phyloP scores from a whole-genome alignment of 1,140 invertebrate species.

The Nylanderia fulva region DNA sequence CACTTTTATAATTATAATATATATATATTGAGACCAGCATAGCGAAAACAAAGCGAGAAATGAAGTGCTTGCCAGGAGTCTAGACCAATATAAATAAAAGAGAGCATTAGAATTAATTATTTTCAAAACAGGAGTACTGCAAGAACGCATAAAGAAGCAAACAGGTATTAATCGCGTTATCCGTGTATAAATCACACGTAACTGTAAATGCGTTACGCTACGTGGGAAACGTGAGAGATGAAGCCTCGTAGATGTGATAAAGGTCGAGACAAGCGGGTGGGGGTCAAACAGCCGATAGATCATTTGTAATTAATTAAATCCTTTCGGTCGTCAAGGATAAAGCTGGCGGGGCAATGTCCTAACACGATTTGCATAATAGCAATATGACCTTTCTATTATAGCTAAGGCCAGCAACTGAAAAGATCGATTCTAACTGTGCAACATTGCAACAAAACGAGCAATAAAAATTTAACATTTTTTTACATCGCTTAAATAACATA shows the following conservation, averaged over 20 bases:
- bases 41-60: background rate
- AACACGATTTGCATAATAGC: conserved; percentile 50
- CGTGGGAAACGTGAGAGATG: conserved; percentile 18
- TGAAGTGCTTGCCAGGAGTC: background rate
- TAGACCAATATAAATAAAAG: background rate
- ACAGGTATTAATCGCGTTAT: conserved; percentile 23
- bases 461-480: background rate
- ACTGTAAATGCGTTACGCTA: conserved; percentile 46
- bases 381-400: conserved; percentile 55
- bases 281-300: conserved; percentile 31
- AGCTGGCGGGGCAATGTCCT: conserved; percentile 55
- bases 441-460: conserved; percentile 10
- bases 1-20: too few species aligned
- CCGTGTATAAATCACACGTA: conserved; percentile 48
- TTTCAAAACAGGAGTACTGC: conserved; percentile 1
- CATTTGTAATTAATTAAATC: conserved; percentile 47
- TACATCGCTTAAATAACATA: background rate
- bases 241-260: conserved; percentile 43
- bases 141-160: conserved; percentile 22
- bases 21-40: too few species aligned
- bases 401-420: conserved; percentile 19
- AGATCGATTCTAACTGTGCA: background rate
- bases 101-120: conserved; percentile 25
- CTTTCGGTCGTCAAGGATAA: conserved; percentile 56
- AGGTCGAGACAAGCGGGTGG: conserved; percentile 6